Conservation (phyloP, 2,113 vertebrate species). For the Ahaetulla prasina region DNA sequence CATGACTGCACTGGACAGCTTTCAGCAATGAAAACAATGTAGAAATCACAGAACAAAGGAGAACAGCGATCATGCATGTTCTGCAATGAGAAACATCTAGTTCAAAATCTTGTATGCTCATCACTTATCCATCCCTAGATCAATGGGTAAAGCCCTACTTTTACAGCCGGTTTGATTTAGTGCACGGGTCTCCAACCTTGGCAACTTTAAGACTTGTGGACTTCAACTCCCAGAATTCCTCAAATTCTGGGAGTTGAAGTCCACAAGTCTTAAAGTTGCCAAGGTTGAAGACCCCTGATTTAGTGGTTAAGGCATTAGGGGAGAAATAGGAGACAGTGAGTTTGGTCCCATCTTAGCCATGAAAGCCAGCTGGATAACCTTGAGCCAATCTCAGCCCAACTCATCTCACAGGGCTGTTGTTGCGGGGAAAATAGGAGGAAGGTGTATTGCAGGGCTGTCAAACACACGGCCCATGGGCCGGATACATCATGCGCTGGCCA, state of each 20-base stretch:
- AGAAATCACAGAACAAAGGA: neutral
- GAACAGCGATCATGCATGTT: neutral
- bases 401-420: neutral
- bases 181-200: no score
- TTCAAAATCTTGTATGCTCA: neutral
- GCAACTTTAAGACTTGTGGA: no score
- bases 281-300: no score
- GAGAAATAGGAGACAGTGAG: neutral
- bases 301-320: neutral
- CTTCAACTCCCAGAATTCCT: no score
- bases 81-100: neutral
- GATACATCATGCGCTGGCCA: no score
- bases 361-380: no score
- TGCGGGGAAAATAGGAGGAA: neutral
- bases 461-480: no score
- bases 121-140: neutral
- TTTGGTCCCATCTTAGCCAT: neutral
- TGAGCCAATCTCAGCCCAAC: neutral
- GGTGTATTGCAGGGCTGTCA: no score
- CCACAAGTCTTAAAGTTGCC: no score
- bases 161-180: neutral
- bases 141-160: neutral
- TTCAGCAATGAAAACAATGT: neutral
- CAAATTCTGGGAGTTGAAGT: no score
- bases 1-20: neutral